These are phyloP conservation scores for Semnornis frantzii DNA, from an alignment of 2,113 vertebrate genomes.

Conservation along the genomic window DNA sequence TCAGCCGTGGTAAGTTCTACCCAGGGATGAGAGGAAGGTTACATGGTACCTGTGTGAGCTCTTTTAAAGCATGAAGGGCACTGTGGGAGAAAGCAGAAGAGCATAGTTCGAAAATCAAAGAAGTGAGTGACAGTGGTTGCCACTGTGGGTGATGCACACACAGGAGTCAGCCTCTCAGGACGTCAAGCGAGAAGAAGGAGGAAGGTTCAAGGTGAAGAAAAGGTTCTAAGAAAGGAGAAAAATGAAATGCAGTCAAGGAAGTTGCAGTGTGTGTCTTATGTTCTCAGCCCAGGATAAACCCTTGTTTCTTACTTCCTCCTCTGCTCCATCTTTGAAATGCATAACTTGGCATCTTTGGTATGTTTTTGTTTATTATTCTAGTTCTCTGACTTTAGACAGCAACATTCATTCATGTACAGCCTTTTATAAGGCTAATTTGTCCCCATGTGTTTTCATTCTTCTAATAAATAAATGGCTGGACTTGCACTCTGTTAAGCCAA, in stretches of 20 bases:
- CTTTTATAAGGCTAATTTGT: neutral
- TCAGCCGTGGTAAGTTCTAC: neutral
- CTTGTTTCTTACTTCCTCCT: neutral
- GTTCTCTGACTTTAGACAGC: neutral
- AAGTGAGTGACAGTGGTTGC: neutral
- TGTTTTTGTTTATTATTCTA: constrained; percentile 1
- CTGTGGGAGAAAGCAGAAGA: neutral
- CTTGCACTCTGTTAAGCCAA: neutral
- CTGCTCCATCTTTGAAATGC: neutral
- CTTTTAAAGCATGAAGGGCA: neutral
- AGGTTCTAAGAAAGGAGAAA: neutral
- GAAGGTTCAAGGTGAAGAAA: neutral
- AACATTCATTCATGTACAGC: neutral
- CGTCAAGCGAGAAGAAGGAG: neutral
- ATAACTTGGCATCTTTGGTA: neutral
- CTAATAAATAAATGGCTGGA: neutral
- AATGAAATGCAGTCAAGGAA: no score
- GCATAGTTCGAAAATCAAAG: neutral
- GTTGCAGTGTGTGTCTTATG: no score
- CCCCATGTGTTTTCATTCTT: neutral
- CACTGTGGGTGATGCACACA: neutral
- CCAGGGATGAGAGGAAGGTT: neutral
- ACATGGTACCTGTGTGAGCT: neutral
- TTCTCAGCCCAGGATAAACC: no score
- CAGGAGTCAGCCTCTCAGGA: neutral